Evolutionary conservation across 2,113 vertebrate genomes (phyloP).

Genomic region (Rhynchomys soricoides): DNA sequence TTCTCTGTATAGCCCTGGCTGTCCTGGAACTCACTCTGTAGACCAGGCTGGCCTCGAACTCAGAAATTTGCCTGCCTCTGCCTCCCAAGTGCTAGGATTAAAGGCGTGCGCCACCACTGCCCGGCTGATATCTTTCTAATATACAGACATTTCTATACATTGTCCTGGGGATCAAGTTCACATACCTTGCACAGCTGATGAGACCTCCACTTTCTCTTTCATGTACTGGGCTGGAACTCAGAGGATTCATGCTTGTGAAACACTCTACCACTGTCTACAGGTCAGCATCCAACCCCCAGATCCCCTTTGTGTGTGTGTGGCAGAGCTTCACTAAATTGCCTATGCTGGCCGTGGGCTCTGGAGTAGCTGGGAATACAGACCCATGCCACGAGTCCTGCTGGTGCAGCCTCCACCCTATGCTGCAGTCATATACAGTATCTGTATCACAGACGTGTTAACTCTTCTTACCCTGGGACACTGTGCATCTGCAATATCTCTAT

Average conservation of each 20-base stretch:
- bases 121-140: too few species aligned
- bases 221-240: not conserved
- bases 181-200: not conserved
- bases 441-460: not conserved
- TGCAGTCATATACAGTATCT: not conserved
- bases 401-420: not conserved
- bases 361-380: not conserved
- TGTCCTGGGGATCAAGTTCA: slow-evolving; percentile 29
- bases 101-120: too few species aligned
- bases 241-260: not conserved
- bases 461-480: not conserved
- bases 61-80: too few species aligned
- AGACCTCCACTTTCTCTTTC: not conserved
- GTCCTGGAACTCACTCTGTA: too few species aligned
- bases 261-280: not conserved
- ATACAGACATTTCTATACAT: not conserved
- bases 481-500: not conserved
- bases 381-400: not conserved
- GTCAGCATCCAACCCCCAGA: not conserved
- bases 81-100: too few species aligned
- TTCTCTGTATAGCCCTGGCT: too few species aligned
- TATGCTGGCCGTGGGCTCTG: too few species aligned
- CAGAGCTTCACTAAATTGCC: not conserved
- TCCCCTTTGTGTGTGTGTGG: too few species aligned
- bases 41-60: too few species aligned